phyloP scores from a whole-genome alignment of 2,888 invertebrate species.

The Hoplodrina ambigua region DNA sequence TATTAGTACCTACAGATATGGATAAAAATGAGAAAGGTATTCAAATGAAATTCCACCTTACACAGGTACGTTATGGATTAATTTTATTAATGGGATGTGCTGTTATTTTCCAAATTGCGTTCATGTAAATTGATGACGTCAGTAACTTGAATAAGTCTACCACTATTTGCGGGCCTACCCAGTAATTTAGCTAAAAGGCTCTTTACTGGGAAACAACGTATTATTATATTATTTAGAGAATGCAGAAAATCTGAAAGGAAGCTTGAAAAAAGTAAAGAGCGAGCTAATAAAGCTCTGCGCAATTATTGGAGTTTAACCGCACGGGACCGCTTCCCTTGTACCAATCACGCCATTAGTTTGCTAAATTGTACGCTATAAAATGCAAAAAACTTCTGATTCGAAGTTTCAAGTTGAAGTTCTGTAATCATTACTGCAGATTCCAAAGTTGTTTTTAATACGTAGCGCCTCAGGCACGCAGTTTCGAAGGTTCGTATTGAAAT shows the following conservation, averaged over 20 bases:
- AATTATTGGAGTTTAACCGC: slow-evolving; percentile 75
- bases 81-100: slow-evolving; percentile 26
- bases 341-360: slow-evolving; percentile 78
- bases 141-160: slow-evolving; percentile 18
- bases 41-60: slow-evolving; percentile 39
- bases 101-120: slow-evolving; percentile 17
- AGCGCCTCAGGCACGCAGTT: slow-evolving; percentile 60
- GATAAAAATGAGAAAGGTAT: slow-evolving; percentile 25
- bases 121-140: slow-evolving; percentile 10
- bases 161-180: slow-evolving; percentile 29
- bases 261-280: slow-evolving; percentile 63
- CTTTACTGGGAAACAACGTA: slow-evolving; percentile 37
- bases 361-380: slow-evolving; percentile 83
- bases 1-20: too few species aligned
- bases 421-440: slow-evolving; percentile 63
- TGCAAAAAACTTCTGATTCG: slow-evolving; percentile 79
- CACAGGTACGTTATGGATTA: slow-evolving; percentile 5
- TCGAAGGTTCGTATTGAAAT: slow-evolving; percentile 55
- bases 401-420: slow-evolving; percentile 64
- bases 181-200: slow-evolving; percentile 49
- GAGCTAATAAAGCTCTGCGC: slow-evolving; percentile 69
- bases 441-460: slow-evolving; percentile 64
- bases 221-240: slow-evolving; percentile 54
- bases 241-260: slow-evolving; percentile 49
- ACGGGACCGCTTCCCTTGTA: slow-evolving; percentile 70